phyloP scores from a whole-genome alignment of 2,113 vertebrate species.

The Gasterosteus nipponicus region DNA sequence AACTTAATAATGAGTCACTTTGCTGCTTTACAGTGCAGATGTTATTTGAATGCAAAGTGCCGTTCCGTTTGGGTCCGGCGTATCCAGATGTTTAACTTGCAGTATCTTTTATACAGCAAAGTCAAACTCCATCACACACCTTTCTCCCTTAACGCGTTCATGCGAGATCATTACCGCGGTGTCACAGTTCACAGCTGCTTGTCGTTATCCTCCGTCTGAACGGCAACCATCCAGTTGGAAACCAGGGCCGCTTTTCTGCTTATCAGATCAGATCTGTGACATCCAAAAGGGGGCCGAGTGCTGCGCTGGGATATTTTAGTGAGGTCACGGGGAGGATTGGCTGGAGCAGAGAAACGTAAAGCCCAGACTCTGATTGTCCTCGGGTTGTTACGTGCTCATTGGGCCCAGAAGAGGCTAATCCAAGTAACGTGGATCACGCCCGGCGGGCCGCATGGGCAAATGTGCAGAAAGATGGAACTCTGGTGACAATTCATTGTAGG shows the following conservation, averaged over 20 bases:
- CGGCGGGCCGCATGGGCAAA: neutral
- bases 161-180: slow-evolving; percentile 33
- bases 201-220: slow-evolving; percentile 42
- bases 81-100: neutral
- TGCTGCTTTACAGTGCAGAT: neutral
- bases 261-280: slow-evolving; percentile 59
- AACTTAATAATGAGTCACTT: neutral
- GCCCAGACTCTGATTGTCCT: slow-evolving; percentile 47
- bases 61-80: neutral
- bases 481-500: too few relatives aligned
- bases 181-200: slow-evolving; percentile 51
- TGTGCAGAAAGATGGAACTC: neutral
- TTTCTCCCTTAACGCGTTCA: slow-evolving; percentile 11
- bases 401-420: slow-evolving; percentile 34
- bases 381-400: slow-evolving; percentile 37
- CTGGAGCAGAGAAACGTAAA: slow-evolving; percentile 27
- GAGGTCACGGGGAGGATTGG: slow-evolving; percentile 30
- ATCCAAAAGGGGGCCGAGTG: slow-evolving; percentile 30
- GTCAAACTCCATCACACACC: neutral
- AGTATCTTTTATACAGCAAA: neutral
- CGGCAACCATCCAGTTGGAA: slow-evolving; percentile 47
- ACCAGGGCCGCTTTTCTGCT: slow-evolving; percentile 33
- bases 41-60: neutral
- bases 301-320: slow-evolving; percentile 33
- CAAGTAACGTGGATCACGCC: slow-evolving; percentile 38